Evolutionary conservation across 2,113 vertebrate genomes (phyloP).

Genomic region (Promerops cafer): DNA sequence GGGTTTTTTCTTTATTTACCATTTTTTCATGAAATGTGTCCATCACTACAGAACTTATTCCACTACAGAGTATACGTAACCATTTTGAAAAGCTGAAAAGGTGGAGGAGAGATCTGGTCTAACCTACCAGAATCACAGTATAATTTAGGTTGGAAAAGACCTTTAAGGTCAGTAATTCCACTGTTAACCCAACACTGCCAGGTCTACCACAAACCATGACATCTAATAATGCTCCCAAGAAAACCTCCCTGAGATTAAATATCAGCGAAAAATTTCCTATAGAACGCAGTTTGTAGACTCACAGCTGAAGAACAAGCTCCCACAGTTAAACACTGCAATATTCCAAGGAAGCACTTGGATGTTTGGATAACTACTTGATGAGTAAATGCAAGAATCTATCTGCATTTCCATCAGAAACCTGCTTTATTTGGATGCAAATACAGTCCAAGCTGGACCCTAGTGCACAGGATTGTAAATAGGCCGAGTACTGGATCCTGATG

Average conservation of each 20-base stretch:
- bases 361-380: neutral
- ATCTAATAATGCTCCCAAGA: neutral
- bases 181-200: neutral
- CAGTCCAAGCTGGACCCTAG: neutral
- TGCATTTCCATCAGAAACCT: neutral
- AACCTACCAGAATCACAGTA: neutral
- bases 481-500: neutral
- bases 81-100: neutral
- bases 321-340: neutral
- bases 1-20: neutral
- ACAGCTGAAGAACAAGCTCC: neutral
- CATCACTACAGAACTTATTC: neutral
- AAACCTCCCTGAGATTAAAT: neutral
- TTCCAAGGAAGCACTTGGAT: neutral
- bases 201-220: neutral
- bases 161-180: neutral
- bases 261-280: neutral
- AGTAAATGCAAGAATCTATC: neutral
- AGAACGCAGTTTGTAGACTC: neutral
- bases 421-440: neutral
- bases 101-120: neutral
- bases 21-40: neutral
- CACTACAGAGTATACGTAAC: neutral
- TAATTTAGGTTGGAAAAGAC: neutral
- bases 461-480: neutral